Evolutionary conservation across 2,888 invertebrate genomes (phyloP).

Genomic region (Cephus sareptanus): DNA sequence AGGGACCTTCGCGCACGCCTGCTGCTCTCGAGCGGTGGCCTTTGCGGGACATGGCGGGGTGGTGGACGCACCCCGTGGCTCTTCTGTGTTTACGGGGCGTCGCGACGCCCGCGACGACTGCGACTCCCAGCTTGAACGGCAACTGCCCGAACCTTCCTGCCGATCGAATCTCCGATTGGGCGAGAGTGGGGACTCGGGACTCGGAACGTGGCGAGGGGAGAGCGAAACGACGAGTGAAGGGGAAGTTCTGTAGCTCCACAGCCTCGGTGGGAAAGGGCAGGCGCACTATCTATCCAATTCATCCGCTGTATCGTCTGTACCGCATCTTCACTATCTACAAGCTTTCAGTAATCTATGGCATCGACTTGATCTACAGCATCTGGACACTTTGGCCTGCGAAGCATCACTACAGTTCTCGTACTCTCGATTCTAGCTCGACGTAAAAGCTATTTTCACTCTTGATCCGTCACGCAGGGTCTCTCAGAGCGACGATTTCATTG

Average conservation of each 20-base stretch:
- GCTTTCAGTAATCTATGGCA: not conserved
- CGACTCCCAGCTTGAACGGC: conserved; percentile 29
- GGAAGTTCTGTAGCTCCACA: not conserved
- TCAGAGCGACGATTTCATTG: too few species aligned
- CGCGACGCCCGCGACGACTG: conserved; percentile 46
- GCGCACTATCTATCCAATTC: not conserved
- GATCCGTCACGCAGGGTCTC: too few species aligned
- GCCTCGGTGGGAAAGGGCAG: not conserved
- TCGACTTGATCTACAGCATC: too few species aligned
- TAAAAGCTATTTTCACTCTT: too few species aligned
- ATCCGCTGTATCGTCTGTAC: not conserved
- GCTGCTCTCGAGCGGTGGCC: not conserved
- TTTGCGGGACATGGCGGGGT: not conserved
- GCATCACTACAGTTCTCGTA: too few species aligned
- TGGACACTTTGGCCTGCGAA: too few species aligned
- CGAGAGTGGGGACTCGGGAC: conserved; percentile 33
- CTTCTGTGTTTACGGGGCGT: conserved; percentile 49
- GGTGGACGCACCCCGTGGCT: conserved; percentile 5
- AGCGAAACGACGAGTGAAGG: not conserved
- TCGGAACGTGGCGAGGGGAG: conserved; percentile 15
- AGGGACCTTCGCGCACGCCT: conserved; percentile 4
- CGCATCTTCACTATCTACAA: not conserved
- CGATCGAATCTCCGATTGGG: conserved; percentile 59
- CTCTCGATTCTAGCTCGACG: too few species aligned
- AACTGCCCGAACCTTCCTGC: conserved; percentile 26